Conservation (phyloP, 2,888 invertebrate species). For the Ophion ventricosus region DNA sequence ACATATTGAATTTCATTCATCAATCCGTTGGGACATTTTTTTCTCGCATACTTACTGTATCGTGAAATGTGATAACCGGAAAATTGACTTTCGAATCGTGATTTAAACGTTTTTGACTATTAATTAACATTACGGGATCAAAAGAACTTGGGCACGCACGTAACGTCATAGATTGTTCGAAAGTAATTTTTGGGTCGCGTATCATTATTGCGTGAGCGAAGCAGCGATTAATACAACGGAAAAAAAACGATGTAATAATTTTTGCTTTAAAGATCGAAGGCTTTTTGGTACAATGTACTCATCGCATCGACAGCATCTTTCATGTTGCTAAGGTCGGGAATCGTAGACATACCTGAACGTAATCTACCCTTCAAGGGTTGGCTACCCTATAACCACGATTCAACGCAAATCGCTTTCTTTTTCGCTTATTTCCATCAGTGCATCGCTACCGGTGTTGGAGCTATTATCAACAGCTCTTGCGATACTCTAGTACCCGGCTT, state of each 20-base stretch:
- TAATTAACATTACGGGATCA: no score
- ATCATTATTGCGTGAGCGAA: neutral
- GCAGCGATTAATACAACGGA: neutral
- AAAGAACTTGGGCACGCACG: no score
- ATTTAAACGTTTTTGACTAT: no score
- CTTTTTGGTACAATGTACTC: constrained; percentile 47
- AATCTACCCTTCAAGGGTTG: constrained; percentile 67
- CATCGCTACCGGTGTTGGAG: constrained; percentile 53
- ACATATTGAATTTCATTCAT: neutral
- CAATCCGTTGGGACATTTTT: neutral
- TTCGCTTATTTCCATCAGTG: constrained; percentile 64
- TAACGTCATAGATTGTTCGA: neutral
- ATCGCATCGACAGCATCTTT: constrained; percentile 35
- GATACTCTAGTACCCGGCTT: constrained; percentile 75
- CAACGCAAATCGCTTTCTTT: constrained; percentile 38
- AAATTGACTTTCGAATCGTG: no score
- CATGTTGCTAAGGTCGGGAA: constrained; percentile 53
- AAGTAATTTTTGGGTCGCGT: neutral
- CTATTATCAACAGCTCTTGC: constrained; percentile 70
- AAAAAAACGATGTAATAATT: no score
- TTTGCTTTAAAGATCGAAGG: constrained; percentile 27
- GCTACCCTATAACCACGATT: constrained; percentile 66
- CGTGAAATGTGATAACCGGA: no score
- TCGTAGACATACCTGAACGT: constrained; percentile 43
- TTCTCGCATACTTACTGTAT: no score